phyloP scores from a whole-genome alignment of 2,113 vertebrate species.

The Cyprichromis sp. region DNA sequence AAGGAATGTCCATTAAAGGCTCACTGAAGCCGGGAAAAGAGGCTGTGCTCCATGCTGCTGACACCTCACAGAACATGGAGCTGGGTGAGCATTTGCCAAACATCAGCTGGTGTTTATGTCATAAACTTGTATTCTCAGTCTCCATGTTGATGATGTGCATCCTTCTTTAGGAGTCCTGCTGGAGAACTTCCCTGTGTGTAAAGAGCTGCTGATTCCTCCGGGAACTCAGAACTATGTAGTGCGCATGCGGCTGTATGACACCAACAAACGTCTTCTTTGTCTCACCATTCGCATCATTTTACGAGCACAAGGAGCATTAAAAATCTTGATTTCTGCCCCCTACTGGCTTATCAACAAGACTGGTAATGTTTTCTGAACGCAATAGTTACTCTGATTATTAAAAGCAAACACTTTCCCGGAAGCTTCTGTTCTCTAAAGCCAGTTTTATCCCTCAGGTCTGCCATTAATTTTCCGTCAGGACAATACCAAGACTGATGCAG shows the following conservation, averaged over 20 bases:
- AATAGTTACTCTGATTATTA: background rate
- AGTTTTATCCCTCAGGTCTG: slow-evolving; percentile 71
- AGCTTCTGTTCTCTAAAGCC: background rate
- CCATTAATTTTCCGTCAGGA: slow-evolving; percentile 97
- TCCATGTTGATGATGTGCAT: background rate
- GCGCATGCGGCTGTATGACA: slow-evolving; percentile 88
- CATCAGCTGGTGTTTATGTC: background rate
- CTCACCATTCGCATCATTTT: slow-evolving; percentile 91
- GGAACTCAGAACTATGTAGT: slow-evolving; percentile 97
- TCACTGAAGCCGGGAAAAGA: slow-evolving; percentile 89
- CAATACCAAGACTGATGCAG: slow-evolving; percentile 86
- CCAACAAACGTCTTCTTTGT: slow-evolving; percentile 80
- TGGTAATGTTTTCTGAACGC: slow-evolving; percentile 58
- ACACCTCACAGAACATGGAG: slow-evolving; percentile 94
- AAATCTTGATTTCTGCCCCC: slow-evolving; percentile 87
- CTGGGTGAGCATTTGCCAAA: slow-evolving; percentile 73
- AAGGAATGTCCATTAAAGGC: slow-evolving; percentile 83
- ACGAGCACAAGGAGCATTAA: slow-evolving; percentile 87
- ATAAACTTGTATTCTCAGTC: background rate
- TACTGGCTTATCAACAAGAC: slow-evolving; percentile 98
- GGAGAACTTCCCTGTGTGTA: slow-evolving; percentile 89
- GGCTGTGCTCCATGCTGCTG: slow-evolving; percentile 82
- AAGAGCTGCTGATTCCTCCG: slow-evolving; percentile 91
- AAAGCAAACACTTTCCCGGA: background rate
- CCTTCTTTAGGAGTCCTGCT: slow-evolving; percentile 77